These are phyloP conservation scores for Bradysia coprophila DNA, from an alignment of 1,140 invertebrate genomes.

Conservation along the genomic window DNA sequence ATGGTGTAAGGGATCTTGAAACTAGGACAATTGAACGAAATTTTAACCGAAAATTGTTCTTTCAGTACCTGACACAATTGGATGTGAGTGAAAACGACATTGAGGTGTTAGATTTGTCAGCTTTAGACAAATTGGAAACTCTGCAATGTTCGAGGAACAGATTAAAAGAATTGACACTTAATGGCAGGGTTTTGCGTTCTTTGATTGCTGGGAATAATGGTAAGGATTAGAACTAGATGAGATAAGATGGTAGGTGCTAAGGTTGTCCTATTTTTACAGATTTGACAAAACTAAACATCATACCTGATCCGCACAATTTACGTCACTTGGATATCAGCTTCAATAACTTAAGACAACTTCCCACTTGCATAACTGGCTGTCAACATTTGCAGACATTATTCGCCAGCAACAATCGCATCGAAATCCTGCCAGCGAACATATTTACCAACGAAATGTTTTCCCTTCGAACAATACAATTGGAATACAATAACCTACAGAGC, in stretches of 20 bases:
- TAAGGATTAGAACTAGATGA: slow-evolving; percentile 20
- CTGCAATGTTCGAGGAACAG: slow-evolving; percentile 53
- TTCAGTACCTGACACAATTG: slow-evolving; percentile 46
- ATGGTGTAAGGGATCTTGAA: slow-evolving; percentile 62
- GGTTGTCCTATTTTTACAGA: slow-evolving; percentile 24
- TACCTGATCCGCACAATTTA: slow-evolving; percentile 42
- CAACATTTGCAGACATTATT: slow-evolving; percentile 48
- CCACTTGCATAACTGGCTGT: slow-evolving; percentile 59
- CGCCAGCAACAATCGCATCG: slow-evolving; percentile 53
- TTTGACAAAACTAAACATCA: slow-evolving; percentile 40
- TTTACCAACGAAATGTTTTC: slow-evolving; percentile 48
- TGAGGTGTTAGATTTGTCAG: slow-evolving; percentile 50
- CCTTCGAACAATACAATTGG: slow-evolving; percentile 48
- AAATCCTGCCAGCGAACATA: slow-evolving; percentile 46
- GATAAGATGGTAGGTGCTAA: slow-evolving; percentile 3
- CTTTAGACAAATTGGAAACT: slow-evolving; percentile 44
- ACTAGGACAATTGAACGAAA: neutral
- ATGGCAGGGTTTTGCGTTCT: slow-evolving; percentile 42
- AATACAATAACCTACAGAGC: slow-evolving; percentile 52
- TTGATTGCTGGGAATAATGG: slow-evolving; percentile 57
- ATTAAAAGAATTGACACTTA: slow-evolving; percentile 43
- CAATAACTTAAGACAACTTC: slow-evolving; percentile 52
- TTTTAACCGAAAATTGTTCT: slow-evolving; percentile 4
- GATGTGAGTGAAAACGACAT: slow-evolving; percentile 65
- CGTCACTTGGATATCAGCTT: slow-evolving; percentile 58